These are phyloP conservation scores for Aplysia californica DNA, from an alignment of 1,140 invertebrate genomes.

Conservation along the genomic window DNA sequence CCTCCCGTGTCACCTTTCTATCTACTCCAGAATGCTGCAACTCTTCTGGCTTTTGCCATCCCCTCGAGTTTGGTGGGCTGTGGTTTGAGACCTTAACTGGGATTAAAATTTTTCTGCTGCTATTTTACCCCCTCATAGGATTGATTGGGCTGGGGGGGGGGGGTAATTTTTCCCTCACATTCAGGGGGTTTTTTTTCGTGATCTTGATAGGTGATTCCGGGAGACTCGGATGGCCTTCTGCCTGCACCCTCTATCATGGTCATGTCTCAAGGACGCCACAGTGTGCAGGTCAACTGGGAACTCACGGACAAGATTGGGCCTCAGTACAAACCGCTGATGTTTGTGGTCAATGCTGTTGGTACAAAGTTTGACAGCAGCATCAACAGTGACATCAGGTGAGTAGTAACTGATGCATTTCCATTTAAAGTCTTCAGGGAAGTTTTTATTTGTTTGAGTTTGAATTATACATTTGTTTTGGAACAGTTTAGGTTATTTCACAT, in stretches of 20 bases:
- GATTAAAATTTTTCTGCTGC: too few relatives aligned
- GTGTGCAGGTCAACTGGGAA: conserved; percentile 53
- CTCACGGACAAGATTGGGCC: conserved; percentile 39
- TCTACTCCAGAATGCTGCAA: too few relatives aligned
- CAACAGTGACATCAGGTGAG: conserved; percentile 65
- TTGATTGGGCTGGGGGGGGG: too few relatives aligned
- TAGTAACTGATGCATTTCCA: too few relatives aligned
- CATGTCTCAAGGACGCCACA: conserved; percentile 42
- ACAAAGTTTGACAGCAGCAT: conserved; percentile 55
- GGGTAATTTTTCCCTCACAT: too few relatives aligned
- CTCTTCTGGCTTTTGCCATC: too few relatives aligned
- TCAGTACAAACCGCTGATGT: conserved; percentile 54
- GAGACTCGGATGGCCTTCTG: conserved; percentile 47
- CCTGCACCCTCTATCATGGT: conserved; percentile 58
- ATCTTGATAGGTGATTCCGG: conserved; percentile 48
- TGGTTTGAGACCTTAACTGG: too few relatives aligned
- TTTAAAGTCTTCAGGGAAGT: too few relatives aligned
- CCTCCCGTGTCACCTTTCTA: too few relatives aligned
- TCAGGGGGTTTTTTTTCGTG: too few relatives aligned
- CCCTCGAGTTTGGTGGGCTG: too few relatives aligned
- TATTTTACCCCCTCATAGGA: too few relatives aligned
- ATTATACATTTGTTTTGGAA: background rate
- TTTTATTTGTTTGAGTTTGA: background rate
- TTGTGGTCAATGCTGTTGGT: conserved; percentile 65
- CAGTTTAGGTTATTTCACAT: background rate